Base-by-base conservation (phyloP, 35 echinoderm and acorn worm genomes). In the Lytechinus variegatus region DNA sequence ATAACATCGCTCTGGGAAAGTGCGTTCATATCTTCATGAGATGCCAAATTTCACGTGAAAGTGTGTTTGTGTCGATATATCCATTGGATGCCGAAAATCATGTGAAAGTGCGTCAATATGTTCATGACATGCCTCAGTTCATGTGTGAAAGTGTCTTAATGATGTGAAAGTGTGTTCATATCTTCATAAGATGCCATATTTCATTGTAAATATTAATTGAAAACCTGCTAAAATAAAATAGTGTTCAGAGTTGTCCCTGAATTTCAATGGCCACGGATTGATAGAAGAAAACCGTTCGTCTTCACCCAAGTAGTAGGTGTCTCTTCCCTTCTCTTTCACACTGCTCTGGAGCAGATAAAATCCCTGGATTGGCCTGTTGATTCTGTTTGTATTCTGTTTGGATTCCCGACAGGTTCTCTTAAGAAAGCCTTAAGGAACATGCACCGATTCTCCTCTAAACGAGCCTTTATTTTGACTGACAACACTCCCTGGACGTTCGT, bases 371-470 rank as follows among this genome's bases (percentile, higher is more conserved):
- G 66, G 66, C 66, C 66, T 79, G 66, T 79, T 79, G 66, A 79
- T 79, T 79, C 66, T 79, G 61, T 72, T 72, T 72, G 16, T 24
- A 72, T 72, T 72, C 61, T 72, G 66, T 79, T 79, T 79, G n/a
- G 66, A 24, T 79, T 79, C 66, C 16, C 19, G 66, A 79, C 66
- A 79, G 66, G 66, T 79, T 79, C 66, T n/a, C 66, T 79, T 24
- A 14, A 79, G 66, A 79, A 79, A 79, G 66, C 66, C 66, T 79
- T 79, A 79, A 79, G 66, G 66, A 24, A 79, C 66, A 79, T 79
- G 66, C 66, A 79, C 66, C 6, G 66, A 79, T 79, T 79, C 66
- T 79, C 66, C 66, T 79, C 66, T 5, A 79, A 79, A 79, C 66
- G 66, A 79, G 66, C 66, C 2, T 79, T 16, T 79, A 79, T 79